A percentile compares a stretch with the other conserved stretches of the same genome.
These are phyloP conservation scores for Stegostoma tigrinum DNA, from an alignment of 2,113 vertebrate genomes.

Conservation along the genomic window DNA sequence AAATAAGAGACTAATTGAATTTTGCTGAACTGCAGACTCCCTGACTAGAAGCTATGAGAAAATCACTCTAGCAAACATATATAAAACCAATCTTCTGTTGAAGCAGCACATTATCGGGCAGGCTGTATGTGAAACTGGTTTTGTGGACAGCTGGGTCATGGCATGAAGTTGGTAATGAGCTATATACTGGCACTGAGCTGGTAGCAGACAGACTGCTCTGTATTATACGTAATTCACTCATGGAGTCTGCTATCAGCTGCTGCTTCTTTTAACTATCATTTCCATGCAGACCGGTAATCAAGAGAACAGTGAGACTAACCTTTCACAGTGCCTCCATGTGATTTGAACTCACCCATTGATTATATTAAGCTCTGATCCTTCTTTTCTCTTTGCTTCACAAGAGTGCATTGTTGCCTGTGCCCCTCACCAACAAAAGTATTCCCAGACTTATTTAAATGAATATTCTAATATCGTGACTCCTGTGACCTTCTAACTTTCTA, in stretches of 20 bases:
- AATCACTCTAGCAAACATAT: not conserved
- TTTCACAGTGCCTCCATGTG: slow-evolving; percentile 5
- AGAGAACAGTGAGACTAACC: slow-evolving; percentile 13
- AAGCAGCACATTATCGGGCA: not conserved
- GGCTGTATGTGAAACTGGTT: not conserved
- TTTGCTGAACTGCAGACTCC: not conserved
- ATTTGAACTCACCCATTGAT: slow-evolving; percentile 30
- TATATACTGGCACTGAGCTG: not conserved
- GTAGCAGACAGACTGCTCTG: not conserved
- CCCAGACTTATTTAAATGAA: slow-evolving; percentile 28
- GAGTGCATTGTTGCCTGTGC: slow-evolving; percentile 11
- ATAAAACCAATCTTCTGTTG: not conserved
- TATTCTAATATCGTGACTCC: slow-evolving; percentile 24
- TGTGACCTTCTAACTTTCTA: slow-evolving; percentile 36
- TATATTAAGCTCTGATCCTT: slow-evolving; percentile 26
- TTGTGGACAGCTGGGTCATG: not conserved
- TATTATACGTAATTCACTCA: not conserved
- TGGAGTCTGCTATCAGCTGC: slow-evolving; percentile 13
- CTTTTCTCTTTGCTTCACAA: slow-evolving; percentile 26
- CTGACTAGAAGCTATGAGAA: not conserved
- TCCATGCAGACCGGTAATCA: not conserved
- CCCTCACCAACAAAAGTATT: slow-evolving; percentile 30
- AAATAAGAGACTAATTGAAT: not conserved
- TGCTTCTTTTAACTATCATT: not conserved
- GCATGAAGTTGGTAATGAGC: not conserved